These are phyloP conservation scores for Enteromius thamalakanensis DNA, from an alignment of 2,797 vertebrate species.

Conservation along the genomic window DNA sequence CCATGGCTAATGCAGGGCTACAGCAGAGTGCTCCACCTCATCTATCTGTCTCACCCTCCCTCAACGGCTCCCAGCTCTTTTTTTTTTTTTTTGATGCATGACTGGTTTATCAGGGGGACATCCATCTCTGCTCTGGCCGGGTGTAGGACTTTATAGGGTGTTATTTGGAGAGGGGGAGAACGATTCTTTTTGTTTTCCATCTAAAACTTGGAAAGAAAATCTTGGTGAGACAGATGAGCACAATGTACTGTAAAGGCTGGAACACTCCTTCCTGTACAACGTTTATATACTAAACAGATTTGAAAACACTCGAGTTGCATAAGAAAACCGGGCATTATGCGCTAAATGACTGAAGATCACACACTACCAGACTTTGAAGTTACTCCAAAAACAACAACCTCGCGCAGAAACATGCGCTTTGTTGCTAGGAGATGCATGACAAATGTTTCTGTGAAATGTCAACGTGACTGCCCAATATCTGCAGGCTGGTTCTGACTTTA, in stretches of 20 bases:
- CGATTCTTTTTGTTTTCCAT: constrained; percentile 38
- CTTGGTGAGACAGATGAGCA: background rate
- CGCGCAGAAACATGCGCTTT: background rate
- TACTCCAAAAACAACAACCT: constrained; percentile 6
- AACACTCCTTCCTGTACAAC: background rate
- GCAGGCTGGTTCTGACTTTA: background rate
- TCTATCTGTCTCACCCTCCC: constrained; percentile 63
- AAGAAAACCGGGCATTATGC: background rate
- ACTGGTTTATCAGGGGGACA: constrained; percentile 63
- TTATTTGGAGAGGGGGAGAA: constrained; percentile 26
- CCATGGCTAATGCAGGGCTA: constrained; percentile 77
- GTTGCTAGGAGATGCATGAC: background rate
- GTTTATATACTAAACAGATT: background rate
- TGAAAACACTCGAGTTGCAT: background rate
- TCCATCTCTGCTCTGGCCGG: constrained; percentile 45
- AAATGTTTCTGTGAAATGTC: background rate
- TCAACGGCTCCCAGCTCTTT: constrained; percentile 32
- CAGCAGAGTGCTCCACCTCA: constrained; percentile 70
- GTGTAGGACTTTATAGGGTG: constrained; percentile 41
- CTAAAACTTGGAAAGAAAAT: constrained; percentile 8
- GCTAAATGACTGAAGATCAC: background rate
- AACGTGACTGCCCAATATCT: background rate
- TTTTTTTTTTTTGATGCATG: constrained; percentile 51
- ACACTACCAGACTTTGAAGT: background rate
- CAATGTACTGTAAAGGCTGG: background rate